These are phyloP conservation scores for Chrysodeixis includens DNA, from an alignment of 2,888 invertebrate species.

Conservation along the genomic window DNA sequence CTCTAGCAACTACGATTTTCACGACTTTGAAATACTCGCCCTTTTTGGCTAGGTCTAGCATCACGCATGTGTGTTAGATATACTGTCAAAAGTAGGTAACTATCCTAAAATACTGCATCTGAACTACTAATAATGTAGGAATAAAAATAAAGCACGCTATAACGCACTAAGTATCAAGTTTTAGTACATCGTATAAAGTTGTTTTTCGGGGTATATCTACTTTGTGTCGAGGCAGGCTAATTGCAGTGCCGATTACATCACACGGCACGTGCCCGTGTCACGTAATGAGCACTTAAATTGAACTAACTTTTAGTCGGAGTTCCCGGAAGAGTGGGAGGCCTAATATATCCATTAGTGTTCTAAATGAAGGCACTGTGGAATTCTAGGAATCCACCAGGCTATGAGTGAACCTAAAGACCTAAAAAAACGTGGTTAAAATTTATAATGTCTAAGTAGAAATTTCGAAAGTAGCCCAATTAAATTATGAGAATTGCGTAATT, in stretches of 20 bases:
- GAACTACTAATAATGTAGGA: neutral
- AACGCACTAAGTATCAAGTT: neutral
- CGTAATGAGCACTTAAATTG: slow-evolving; percentile 18
- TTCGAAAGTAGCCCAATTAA: neutral
- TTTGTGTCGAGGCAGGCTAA: neutral
- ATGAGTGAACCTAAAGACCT: neutral
- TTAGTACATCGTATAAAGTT: neutral
- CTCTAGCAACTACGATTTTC: too few species aligned
- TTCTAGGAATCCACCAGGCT: neutral
- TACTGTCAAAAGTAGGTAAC: too few species aligned
- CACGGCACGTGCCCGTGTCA: slow-evolving; percentile 12
- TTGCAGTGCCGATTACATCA: slow-evolving; percentile 11
- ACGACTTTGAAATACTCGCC: too few species aligned
- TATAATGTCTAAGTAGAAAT: neutral
- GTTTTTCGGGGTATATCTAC: neutral
- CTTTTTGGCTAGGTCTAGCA: too few species aligned
- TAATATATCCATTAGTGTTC: neutral
- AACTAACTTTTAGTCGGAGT: slow-evolving; percentile 12
- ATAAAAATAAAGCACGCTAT: too few species aligned
- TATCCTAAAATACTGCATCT: too few species aligned
- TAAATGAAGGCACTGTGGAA: neutral
- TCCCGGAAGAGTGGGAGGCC: neutral
- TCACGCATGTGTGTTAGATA: too few species aligned
- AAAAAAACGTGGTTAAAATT: neutral
- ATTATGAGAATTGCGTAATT: neutral